phyloP scores from a whole-genome alignment of 2,888 invertebrate species.

The Sympetrum striolatum region DNA sequence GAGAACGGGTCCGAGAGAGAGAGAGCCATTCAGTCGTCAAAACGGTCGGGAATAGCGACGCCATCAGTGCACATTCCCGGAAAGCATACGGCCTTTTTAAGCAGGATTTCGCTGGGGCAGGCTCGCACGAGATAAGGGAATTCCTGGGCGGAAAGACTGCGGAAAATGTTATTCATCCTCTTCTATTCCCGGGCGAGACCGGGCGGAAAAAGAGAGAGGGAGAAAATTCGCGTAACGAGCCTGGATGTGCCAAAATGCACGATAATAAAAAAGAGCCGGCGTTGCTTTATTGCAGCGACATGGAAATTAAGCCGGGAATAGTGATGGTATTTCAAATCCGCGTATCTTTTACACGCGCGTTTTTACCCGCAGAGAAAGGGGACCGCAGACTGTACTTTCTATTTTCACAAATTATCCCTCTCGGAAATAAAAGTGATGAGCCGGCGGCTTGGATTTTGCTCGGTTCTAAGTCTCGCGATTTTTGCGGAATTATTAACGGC shows the following conservation, averaged over 20 bases:
- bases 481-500: background rate
- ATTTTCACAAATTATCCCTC: background rate
- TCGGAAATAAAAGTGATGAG: background rate
- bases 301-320: background rate
- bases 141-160: background rate
- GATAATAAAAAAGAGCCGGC: background rate
- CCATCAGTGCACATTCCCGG: background rate
- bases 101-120: background rate
- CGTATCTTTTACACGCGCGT: background rate
- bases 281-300: slow-evolving; percentile 6
- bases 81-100: background rate
- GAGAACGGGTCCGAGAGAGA: background rate
- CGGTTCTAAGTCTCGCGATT: background rate
- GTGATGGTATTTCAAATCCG: background rate
- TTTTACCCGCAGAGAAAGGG: background rate
- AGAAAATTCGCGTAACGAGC: too few species aligned
- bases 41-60: background rate
- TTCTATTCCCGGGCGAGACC: too few species aligned
- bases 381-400: background rate
- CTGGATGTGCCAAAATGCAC: background rate
- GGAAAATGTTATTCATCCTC: background rate
- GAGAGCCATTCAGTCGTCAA: background rate
- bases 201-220: too few species aligned
- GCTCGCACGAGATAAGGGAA: background rate
- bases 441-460: background rate